phyloP scores from a whole-genome alignment of 2,888 invertebrate genomes.

The Andrena camellia region DNA sequence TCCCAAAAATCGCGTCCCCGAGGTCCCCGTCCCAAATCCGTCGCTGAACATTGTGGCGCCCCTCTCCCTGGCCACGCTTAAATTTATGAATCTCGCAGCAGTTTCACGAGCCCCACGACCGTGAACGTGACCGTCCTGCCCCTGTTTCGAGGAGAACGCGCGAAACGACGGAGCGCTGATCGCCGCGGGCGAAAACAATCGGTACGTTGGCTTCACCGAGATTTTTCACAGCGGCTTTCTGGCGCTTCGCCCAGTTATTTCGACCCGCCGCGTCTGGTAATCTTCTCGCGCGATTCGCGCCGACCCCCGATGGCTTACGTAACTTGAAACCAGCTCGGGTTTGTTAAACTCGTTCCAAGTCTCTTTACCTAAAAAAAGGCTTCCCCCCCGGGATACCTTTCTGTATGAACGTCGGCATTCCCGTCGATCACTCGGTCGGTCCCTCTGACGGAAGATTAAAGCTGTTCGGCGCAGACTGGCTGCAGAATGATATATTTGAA shows the following conservation, averaged over 20 bases:
- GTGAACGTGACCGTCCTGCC: conserved; percentile 61
- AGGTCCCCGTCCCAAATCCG: background rate
- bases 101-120: conserved; percentile 36
- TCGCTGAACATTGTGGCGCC: background rate
- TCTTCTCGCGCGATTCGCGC: conserved; percentile 39
- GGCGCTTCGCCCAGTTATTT: conserved; percentile 62
- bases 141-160: background rate
- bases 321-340: conserved; percentile 57
- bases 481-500: too few species aligned
- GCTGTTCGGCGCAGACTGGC: too few species aligned
- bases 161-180: background rate
- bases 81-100: background rate
- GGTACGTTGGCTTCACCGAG: conserved; percentile 27
- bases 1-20: too few species aligned
- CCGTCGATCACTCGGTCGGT: background rate
- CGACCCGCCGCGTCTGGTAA: conserved; percentile 48
- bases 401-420: background rate
- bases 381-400: background rate
- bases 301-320: conserved; percentile 59
- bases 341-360: conserved; percentile 52
- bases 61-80: too few species aligned
- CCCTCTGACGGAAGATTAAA: background rate
- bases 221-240: conserved; percentile 55
- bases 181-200: conserved; percentile 35
- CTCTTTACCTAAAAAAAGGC: conserved; percentile 32